Conservation (phyloP, 2,797 vertebrate species). For the Chelmon rostratus region DNA sequence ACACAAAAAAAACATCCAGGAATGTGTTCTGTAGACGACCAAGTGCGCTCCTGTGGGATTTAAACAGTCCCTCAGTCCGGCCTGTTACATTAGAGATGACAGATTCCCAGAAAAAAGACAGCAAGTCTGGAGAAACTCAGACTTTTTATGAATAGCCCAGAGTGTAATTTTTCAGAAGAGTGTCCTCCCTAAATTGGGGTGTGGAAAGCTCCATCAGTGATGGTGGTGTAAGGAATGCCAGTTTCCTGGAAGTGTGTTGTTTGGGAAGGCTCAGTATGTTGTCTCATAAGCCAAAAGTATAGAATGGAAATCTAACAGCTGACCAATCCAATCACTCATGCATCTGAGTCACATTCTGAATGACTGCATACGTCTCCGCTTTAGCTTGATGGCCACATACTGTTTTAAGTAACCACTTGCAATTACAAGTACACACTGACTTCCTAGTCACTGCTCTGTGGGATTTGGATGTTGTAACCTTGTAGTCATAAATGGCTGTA, state of each 20-base stretch:
- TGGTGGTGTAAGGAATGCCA: constrained; percentile 15
- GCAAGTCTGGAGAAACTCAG: constrained; percentile 11
- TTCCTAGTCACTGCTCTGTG: neutral
- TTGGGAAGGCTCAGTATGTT: neutral
- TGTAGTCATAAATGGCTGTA: neutral
- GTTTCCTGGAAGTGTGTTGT: constrained; percentile 16
- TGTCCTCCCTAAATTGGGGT: constrained; percentile 13
- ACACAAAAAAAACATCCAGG: neutral
- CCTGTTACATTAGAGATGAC: neutral
- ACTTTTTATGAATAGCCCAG: neutral
- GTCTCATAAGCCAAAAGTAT: neutral
- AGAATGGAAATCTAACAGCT: neutral
- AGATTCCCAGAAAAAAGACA: constrained; percentile 16
- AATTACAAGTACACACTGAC: neutral
- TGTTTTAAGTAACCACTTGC: neutral
- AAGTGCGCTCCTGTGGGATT: neutral
- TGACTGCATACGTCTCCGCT: neutral
- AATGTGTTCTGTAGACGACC: neutral
- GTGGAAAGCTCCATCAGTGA: constrained; percentile 15
- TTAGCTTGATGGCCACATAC: neutral
- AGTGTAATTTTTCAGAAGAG: constrained; percentile 7
- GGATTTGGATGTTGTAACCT: constrained; percentile 7
- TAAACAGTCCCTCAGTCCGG: neutral
- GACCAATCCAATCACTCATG: neutral
- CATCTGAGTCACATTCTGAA: constrained; percentile 15